phyloP scores from a whole-genome alignment of 2,888 invertebrate species.

The Polydrusus pterygomalis region DNA sequence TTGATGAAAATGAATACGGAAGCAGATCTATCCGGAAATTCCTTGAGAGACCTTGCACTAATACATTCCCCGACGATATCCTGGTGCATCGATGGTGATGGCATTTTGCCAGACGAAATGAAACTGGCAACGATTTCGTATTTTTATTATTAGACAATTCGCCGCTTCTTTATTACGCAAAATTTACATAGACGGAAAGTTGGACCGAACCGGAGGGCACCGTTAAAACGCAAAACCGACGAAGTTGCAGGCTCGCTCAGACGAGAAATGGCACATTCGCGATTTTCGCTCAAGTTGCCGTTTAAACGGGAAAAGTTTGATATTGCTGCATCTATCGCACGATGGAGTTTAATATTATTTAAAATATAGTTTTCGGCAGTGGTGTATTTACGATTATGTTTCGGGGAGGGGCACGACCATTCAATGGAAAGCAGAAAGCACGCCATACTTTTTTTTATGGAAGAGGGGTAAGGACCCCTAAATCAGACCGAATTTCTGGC shows the following conservation, averaged over 20 bases:
- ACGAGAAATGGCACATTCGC: slow-evolving; percentile 49
- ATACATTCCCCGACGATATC: slow-evolving; percentile 52
- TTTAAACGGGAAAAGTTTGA: slow-evolving; percentile 34
- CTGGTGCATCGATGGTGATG: slow-evolving; percentile 58
- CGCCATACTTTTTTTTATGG: too few relatives aligned
- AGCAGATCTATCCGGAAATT: slow-evolving; percentile 45
- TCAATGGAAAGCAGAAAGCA: too few relatives aligned
- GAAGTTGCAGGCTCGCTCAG: slow-evolving; percentile 50
- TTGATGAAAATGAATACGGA: slow-evolving; percentile 48
- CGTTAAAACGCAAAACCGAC: slow-evolving; percentile 52
- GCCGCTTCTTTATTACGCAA: slow-evolving; percentile 65
- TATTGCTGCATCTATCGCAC: slow-evolving; percentile 21
- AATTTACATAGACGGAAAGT: slow-evolving; percentile 64
- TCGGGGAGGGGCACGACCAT: too few relatives aligned
- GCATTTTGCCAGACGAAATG: slow-evolving; percentile 61
- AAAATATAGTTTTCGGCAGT: too few relatives aligned
- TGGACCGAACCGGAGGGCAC: slow-evolving; percentile 56
- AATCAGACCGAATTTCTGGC: too few relatives aligned
- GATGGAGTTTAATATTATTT: slow-evolving; percentile 34
- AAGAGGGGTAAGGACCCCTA: too few relatives aligned
- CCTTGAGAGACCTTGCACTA: slow-evolving; percentile 46
- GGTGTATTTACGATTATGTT: too few relatives aligned
- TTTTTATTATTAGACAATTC: slow-evolving; percentile 65
- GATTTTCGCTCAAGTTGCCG: slow-evolving; percentile 49
- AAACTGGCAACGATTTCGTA: slow-evolving; percentile 58